Conservation (phyloP, 2,797 vertebrate genomes). For the Xenentodon cancila region DNA sequence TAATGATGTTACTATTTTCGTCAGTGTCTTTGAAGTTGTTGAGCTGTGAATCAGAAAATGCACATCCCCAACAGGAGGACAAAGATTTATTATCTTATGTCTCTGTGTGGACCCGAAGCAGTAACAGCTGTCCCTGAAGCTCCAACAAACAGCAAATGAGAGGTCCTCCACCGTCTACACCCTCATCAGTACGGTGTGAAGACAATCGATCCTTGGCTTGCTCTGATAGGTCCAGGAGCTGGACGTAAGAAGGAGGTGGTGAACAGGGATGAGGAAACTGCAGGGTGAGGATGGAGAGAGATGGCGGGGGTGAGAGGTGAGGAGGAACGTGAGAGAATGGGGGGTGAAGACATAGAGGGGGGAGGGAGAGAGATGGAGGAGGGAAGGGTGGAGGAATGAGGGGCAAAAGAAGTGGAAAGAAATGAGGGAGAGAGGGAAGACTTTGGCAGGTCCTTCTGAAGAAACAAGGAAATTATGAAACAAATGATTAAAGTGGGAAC, state of each 20-base stretch:
- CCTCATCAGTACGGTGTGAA: constrained; percentile 88
- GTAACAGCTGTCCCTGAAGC: no score
- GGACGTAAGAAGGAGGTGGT: constrained; percentile 90
- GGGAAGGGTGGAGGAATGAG: constrained; percentile 60
- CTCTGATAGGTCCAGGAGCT: constrained; percentile 90
- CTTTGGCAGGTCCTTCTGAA: constrained; percentile 80
- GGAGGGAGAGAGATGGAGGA: constrained; percentile 82
- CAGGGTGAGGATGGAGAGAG: constrained; percentile 84
- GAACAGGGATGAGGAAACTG: constrained; percentile 84
- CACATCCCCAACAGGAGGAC: no score
- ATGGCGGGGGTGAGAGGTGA: constrained; percentile 84
- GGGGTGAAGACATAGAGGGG: constrained; percentile 86
- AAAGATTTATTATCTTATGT: no score
- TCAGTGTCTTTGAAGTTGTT: background rate
- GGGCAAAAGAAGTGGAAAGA: constrained; percentile 81
- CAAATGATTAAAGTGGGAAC: background rate
- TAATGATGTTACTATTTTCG: background rate
- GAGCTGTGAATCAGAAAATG: background rate
- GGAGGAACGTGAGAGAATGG: constrained; percentile 85
- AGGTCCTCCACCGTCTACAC: background rate
- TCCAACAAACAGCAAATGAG: no score
- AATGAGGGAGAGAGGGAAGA: constrained; percentile 88
- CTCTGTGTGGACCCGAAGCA: no score
- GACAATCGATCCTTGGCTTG: constrained; percentile 89
- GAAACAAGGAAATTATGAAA: background rate